Conservation (phyloP, 2,888 invertebrate genomes). For the Ochropacha duplaris region DNA sequence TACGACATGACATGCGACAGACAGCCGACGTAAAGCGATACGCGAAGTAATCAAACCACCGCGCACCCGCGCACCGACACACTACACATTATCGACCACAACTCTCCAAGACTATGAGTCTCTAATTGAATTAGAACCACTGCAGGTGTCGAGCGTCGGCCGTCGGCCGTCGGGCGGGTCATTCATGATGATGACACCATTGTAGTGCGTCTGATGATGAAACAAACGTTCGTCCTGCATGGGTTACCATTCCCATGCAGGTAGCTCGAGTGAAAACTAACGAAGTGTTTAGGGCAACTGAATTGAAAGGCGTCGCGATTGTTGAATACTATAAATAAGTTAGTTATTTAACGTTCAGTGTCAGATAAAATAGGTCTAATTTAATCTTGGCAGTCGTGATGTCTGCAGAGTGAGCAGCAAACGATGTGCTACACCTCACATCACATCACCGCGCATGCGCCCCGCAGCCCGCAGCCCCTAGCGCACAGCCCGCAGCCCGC, state of each 20-base stretch:
- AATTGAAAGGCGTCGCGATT: neutral
- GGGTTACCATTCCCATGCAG: neutral
- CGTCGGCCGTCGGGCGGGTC: too few species aligned
- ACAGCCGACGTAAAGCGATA: conserved; percentile 1
- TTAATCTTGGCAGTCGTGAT: conserved; percentile 64
- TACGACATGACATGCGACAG: too few species aligned
- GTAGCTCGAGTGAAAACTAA: neutral
- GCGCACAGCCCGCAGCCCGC: conserved; percentile 18
- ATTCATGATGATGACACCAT: conserved; percentile 19
- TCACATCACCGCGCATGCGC: conserved; percentile 20
- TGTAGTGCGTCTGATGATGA: neutral
- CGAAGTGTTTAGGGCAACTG: conserved; percentile 8
- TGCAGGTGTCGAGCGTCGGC: conserved; percentile 9
- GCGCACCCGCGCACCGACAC: too few species aligned
- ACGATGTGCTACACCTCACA: too few species aligned
- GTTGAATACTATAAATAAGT: conserved; percentile 41
- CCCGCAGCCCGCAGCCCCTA: conserved; percentile 10
- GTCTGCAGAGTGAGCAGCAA: conserved; percentile 19
- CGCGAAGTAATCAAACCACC: neutral
- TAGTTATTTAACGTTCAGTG: conserved; percentile 40
- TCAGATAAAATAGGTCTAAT: conserved; percentile 61
- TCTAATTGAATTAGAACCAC: conserved; percentile 41
- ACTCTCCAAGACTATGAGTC: conserved; percentile 14
- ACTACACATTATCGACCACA: neutral
- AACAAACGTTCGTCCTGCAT: neutral